Conservation (phyloP, 2,113 vertebrate genomes). For the Rostratula benghalensis region DNA sequence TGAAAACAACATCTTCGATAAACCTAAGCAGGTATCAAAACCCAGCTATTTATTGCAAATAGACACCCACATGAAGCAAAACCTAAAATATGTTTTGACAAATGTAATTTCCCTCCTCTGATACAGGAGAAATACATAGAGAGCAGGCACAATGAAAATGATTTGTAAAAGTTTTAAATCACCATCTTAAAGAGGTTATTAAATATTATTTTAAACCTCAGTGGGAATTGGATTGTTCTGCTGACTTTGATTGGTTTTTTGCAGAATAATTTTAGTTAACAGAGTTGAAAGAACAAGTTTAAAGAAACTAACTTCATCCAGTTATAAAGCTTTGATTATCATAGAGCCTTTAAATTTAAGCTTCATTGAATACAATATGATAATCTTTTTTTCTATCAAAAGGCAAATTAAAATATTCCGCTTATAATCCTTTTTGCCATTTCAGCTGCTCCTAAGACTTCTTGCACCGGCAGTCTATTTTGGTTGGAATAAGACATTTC, state of each 20-base stretch:
- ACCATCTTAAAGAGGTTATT: not conserved
- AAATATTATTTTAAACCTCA: constrained; percentile 33
- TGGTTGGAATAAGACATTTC: constrained; percentile 10
- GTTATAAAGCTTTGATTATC: constrained; percentile 24
- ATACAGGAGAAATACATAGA: not conserved
- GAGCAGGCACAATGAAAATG: not conserved
- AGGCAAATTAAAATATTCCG: constrained; percentile 32
- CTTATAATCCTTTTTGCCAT: not conserved
- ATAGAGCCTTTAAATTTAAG: not conserved
- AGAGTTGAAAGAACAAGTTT: constrained; percentile 34
- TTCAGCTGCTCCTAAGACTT: not conserved
- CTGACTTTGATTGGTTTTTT: not conserved
- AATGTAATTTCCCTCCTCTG: not conserved
- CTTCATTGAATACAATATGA: not conserved
- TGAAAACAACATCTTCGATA: not conserved
- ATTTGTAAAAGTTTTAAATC: not conserved
- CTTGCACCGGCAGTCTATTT: not conserved
- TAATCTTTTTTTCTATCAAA: constrained; percentile 32
- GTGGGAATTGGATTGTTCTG: not conserved
- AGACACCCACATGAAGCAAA: not conserved
- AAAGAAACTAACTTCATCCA: constrained; percentile 17
- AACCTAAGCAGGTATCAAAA: not conserved
- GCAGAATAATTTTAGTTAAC: not conserved
- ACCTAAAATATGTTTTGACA: not conserved
- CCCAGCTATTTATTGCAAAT: not conserved